A percentile compares a stretch with the other conserved stretches of the same genome.
phyloP scores from a whole-genome alignment of 2,113 vertebrate species.

The Ifrita kowaldi region DNA sequence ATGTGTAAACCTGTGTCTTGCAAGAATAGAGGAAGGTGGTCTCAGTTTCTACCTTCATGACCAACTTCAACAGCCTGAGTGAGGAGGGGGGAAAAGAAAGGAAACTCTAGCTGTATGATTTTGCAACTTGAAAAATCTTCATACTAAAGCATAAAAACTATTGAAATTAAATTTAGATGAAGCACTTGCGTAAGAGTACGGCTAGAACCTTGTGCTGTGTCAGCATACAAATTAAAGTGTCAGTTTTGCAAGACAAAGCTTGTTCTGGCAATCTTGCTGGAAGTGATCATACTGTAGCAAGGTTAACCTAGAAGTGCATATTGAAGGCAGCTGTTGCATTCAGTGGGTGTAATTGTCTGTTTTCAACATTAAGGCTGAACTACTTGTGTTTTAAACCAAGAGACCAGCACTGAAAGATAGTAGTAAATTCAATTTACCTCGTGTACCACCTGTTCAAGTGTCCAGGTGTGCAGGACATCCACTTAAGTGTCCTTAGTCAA shows the following conservation, averaged over 20 bases:
- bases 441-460: not conserved
- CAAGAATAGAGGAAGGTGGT: not conserved
- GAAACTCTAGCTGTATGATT: not conserved
- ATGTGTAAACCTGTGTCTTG: not conserved
- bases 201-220: not conserved
- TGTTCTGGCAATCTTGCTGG: not conserved
- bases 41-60: not conserved
- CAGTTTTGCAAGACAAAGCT: slow-evolving; percentile 16
- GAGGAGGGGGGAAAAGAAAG: accelerated
- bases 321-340: not conserved
- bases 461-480: not conserved
- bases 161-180: not conserved
- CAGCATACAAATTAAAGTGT: not conserved
- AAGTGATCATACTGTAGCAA: not conserved
- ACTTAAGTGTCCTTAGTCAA: not conserved
- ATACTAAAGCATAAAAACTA: not conserved
- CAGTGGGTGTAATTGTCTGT: not conserved
- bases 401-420: not conserved
- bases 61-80: not conserved
- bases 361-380: not conserved
- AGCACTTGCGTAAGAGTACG: not conserved
- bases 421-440: not conserved
- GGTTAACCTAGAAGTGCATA: not conserved
- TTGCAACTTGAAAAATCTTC: not conserved
- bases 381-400: not conserved